Evolutionary conservation across 1,140 invertebrate genomes (phyloP).

Genomic region (Caenorhabditis brenneri): DNA sequence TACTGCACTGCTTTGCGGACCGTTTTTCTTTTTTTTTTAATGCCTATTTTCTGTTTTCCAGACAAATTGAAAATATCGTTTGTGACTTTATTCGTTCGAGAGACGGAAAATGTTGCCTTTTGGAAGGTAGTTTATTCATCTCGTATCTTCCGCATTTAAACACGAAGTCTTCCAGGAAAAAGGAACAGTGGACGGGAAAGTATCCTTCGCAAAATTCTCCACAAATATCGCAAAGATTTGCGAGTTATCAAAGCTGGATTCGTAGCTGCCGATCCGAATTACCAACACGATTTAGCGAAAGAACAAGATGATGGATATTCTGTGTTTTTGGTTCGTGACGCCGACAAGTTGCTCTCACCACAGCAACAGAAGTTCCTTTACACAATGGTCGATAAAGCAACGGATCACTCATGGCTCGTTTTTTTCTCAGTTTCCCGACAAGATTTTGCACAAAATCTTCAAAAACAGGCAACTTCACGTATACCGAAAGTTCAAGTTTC

Average conservation of each 20-base stretch:
- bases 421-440: slow-evolving; percentile 15
- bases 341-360: neutral
- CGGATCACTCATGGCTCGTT: neutral
- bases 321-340: slow-evolving; percentile 1
- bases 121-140: neutral
- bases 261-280: slow-evolving; percentile 8
- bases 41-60: neutral
- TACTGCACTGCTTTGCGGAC: neutral
- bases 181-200: slow-evolving; percentile 10
- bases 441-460: slow-evolving; percentile 1
- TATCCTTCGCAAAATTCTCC: neutral
- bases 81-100: slow-evolving; percentile 7
- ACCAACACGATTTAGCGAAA: neutral
- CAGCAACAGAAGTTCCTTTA: slow-evolving; percentile 16
- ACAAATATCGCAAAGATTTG: neutral
- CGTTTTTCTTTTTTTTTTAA: neutral
- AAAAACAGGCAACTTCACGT: neutral
- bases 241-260: slow-evolving; percentile 16
- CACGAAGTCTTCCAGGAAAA: neutral
- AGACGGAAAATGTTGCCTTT: slow-evolving; percentile 4
- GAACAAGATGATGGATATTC: neutral
- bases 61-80: slow-evolving; percentile 18
- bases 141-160: neutral
- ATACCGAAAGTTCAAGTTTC: slow-evolving; percentile 18
- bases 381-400: slow-evolving; percentile 28